Evolutionary conservation across 2,888 invertebrate genomes (phyloP), one percentile per base, ranked within the genome.

Genomic region (Phoronis australis): DNA sequence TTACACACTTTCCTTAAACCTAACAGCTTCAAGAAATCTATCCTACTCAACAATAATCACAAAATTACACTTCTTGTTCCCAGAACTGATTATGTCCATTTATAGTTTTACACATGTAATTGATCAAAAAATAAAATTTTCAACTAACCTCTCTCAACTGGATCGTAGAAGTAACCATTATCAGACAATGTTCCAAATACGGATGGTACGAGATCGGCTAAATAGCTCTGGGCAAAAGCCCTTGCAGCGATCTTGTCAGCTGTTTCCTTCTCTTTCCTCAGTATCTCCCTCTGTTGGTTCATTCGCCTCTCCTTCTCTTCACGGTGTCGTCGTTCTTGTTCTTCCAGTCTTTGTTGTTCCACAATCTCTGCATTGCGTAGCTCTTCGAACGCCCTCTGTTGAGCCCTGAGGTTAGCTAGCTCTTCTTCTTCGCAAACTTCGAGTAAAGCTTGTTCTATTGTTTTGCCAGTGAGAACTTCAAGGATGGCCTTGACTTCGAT

Each of bases 381-480:
- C 73, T 86, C 84, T 56, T 81, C 74, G 69, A 85, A 87, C 69
- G 84, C 78, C 72, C 86, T 81, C 75, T 88, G 89, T 71, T 91
- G 89, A 68, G 86, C 85, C 51, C 87, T 82, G 59, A 94, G 79
- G 24, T 87, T 83, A 3, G 86, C 86, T 60, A 93, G 80, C 78
- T 95, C 94, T 77, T 94, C 93, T 75, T 95, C 94, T 75, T 94
- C 91, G 62, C 92, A 83, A 35, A 91, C 90, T 77, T 95, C 94
- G 15, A 88, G 82, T 62, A 94, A 80, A 42, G 91, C 86, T 80
- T 92, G 91, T 75, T 94, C 90, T 52, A 91, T 82, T 52, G 90
- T 89, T 77, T 90, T 89, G 46, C 91, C 91, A 40, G 94, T 88
- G 54, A 95, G 80, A 44, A 87, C 86, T 77, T 94, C 92, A 55